Conservation (phyloP, 2,113 vertebrate species). For the Notarius quadriscutis region DNA sequence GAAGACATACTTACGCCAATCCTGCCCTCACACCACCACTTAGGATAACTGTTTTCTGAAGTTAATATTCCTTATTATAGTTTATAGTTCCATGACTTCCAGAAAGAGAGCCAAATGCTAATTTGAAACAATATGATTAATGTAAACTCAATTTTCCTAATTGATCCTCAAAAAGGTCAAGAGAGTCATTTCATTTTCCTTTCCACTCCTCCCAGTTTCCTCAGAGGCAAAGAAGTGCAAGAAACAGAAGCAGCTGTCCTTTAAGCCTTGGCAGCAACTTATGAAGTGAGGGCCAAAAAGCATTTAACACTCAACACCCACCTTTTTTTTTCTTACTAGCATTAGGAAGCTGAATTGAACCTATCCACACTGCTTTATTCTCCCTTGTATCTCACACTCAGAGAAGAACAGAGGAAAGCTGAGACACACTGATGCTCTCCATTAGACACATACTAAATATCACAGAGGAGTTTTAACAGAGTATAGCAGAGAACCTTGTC, state of each 20-base stretch:
- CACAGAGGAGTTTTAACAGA: background rate
- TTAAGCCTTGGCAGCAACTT: constrained; percentile 31
- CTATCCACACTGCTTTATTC: constrained; percentile 14
- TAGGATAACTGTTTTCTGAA: constrained; percentile 18
- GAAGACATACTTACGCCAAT: constrained; percentile 36
- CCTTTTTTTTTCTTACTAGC: constrained; percentile 5
- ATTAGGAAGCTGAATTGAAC: constrained; percentile 20
- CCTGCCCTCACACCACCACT: constrained; percentile 14
- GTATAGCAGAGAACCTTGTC: background rate
- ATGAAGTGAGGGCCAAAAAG: constrained; percentile 23
- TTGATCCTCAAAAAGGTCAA: constrained; percentile 37
- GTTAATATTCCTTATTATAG: background rate
- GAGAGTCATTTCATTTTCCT: constrained; percentile 26
- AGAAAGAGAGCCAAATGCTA: constrained; percentile 44
- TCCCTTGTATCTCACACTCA: background rate
- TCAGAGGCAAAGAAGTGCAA: constrained; percentile 14
- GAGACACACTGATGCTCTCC: background rate
- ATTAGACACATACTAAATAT: constrained; percentile 11
- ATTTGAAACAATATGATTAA: constrained; percentile 38
- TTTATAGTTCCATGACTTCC: constrained; percentile 31
- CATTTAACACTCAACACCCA: constrained; percentile 42
- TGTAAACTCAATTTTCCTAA: constrained; percentile 41
- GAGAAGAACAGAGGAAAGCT: constrained; percentile 17
- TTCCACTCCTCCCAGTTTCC: background rate
- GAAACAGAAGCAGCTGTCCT: constrained; percentile 34